phyloP scores from a whole-genome alignment of 2,797 vertebrate genomes.

The Argya squamiceps region DNA sequence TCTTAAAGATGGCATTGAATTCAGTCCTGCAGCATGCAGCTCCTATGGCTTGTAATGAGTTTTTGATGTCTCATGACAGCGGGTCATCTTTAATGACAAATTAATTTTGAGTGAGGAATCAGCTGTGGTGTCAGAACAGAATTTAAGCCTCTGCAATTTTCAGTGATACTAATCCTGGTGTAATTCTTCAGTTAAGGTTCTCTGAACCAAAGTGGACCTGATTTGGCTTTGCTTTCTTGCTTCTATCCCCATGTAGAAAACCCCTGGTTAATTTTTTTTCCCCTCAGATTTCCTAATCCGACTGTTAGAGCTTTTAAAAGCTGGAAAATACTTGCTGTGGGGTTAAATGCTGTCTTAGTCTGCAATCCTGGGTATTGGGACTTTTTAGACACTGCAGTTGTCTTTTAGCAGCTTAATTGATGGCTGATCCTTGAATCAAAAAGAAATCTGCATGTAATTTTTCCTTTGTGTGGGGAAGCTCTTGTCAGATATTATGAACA shows the following conservation, averaged over 20 bases:
- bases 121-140: neutral
- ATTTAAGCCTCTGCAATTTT: neutral
- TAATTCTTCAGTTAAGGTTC: neutral
- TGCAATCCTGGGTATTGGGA: neutral
- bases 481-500: neutral
- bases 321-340: neutral
- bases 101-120: neutral
- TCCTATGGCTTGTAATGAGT: neutral
- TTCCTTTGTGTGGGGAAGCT: neutral
- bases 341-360: neutral
- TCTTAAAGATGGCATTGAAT: neutral
- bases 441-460: rapidly evolving
- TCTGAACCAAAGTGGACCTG: neutral
- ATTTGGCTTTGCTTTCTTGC: neutral
- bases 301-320: neutral
- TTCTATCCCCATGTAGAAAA: neutral
- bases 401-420: neutral
- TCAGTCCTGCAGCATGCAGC: neutral
- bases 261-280: rapidly evolving
- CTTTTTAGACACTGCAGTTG: neutral
- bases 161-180: neutral
- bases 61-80: neutral
- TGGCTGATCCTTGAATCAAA: neutral
- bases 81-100: neutral
- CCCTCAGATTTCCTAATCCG: neutral